Evolutionary conservation across 2,888 invertebrate genomes (phyloP).

Genomic region (Tipula vernalis): DNA sequence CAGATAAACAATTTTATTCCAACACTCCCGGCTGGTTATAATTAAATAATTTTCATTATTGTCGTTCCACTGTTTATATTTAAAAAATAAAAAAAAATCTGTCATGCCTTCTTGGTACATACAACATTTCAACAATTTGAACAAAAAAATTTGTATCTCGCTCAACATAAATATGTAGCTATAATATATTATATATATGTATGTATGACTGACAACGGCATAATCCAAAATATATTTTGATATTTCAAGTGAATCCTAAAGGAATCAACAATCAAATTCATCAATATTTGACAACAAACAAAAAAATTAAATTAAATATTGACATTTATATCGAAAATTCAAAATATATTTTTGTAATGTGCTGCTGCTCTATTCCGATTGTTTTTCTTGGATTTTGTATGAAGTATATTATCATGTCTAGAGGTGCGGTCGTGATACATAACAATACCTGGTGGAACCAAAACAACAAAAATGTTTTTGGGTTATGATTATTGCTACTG

Average conservation of each 20-base stretch:
- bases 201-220: background rate
- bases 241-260: background rate
- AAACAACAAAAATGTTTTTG: background rate
- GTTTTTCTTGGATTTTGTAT: background rate
- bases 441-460: background rate
- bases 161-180: no score
- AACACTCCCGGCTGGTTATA: background rate
- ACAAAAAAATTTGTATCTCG: no score
- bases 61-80: background rate
- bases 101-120: background rate
- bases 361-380: background rate
- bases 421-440: background rate
- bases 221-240: background rate
- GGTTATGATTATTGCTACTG: background rate
- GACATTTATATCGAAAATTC: background rate
- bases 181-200: background rate
- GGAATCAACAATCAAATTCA: background rate
- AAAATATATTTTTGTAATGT: background rate
- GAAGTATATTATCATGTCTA: background rate
- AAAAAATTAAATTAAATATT: background rate
- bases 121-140: no score
- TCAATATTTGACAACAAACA: background rate
- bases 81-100: background rate
- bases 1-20: background rate
- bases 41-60: background rate